Evolutionary conservation across 2,888 invertebrate species (phyloP).

Genomic region (Trissolcus japonicus): DNA sequence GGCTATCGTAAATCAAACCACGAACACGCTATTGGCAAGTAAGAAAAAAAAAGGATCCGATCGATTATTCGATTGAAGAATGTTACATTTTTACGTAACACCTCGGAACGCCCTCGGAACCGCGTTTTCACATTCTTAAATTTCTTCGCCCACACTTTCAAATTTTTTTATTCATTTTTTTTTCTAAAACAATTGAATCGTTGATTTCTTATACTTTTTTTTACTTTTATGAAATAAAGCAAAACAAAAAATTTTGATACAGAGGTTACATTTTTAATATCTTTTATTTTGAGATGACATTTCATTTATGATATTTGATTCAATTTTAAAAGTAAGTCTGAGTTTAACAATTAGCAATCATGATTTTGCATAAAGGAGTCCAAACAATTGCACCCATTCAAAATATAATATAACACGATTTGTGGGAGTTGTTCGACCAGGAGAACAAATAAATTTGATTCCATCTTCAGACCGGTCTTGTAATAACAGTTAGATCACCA

Average conservation of each 20-base stretch:
- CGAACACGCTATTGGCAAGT: neutral
- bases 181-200: too few relatives aligned
- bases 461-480: slow-evolving; percentile 29
- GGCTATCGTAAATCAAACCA: slow-evolving; percentile 7
- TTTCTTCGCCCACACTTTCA: slow-evolving; percentile 36
- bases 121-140: slow-evolving; percentile 21
- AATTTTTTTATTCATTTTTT: slow-evolving; percentile 17
- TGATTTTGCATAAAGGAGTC: too few relatives aligned
- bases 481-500: slow-evolving; percentile 24
- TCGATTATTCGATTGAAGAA: slow-evolving; percentile 20
- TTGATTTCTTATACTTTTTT: neutral
- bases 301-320: neutral
- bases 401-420: neutral
- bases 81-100: slow-evolving; percentile 27
- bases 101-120: neutral
- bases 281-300: too few relatives aligned
- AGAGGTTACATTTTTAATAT: too few relatives aligned
- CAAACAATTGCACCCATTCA: neutral
- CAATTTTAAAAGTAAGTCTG: neutral
- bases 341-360: too few relatives aligned
- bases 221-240: too few relatives aligned
- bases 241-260: too few relatives aligned
- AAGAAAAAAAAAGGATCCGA: slow-evolving; percentile 1
- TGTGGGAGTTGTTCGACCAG: neutral
- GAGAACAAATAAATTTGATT: slow-evolving; percentile 31